Evolutionary conservation across 2,113 vertebrate genomes (phyloP), one percentile per base, ranked within the genome.

Genomic region (Artemisiospiza belli): DNA sequence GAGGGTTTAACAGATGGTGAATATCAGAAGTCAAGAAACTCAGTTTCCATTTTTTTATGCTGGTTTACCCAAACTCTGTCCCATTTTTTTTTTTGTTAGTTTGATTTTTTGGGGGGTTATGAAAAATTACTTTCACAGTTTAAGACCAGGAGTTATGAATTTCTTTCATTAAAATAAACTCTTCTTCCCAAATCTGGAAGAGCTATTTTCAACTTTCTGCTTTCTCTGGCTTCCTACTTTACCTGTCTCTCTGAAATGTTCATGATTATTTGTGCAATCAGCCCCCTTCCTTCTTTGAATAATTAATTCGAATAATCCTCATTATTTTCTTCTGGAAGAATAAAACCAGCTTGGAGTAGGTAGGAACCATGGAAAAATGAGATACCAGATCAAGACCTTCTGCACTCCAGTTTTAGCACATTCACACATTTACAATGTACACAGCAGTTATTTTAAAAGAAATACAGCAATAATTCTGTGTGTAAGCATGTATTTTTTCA

Each of bases 271-370:
- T 86, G 43, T 62, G 68, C 43, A 90, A 90, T 93, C 88, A 94
- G 15, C 37, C 51, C 31, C 23, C 30, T 90, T 90, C 58, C 23
- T 94, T 73, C 63, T 77, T 77, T 37, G 31, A 77, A 31, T 88
- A 90, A 96, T 92, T 90, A 83, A 95, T 92, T 85, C 41, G n/a
- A 68, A 46, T 37, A 76, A 12, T 77, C n/a, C 55, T 83, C 52
- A 74, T 80, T 39, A 73, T 51, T 92, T 62, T 83, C n/a, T 83
- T 72, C 70, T 83, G 75, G 67, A 79, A 88, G 33, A 27, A 67
- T 20, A 92, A 92, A 91, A 69, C 21, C 41, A 58, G 30, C 46
- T 90, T 76, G 30, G 63, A 37, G 11, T 51, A 51, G 23, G 6
- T 79, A 83, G 33, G 51, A 94, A 62, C 15, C 8, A 69, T 80